A percentile compares a stretch with the other conserved stretches of the same genome.
Conservation (phyloP, 2,113 vertebrate genomes). For the Vidua chalybeata region DNA sequence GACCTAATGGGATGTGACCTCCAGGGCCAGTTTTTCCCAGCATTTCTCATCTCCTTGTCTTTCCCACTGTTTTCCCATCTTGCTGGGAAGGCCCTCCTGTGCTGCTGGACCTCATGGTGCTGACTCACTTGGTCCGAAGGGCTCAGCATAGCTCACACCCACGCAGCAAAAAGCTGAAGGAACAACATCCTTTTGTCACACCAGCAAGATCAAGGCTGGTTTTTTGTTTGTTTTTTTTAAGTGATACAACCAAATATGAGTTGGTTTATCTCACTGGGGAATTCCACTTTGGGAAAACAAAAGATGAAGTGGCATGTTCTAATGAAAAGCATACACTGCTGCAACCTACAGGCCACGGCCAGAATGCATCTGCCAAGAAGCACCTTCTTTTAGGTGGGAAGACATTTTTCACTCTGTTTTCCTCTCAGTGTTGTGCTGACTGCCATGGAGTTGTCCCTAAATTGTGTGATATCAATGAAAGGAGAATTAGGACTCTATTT, state of each 20-base stretch:
- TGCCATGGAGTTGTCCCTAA: neutral
- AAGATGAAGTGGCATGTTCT: neutral
- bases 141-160: neutral
- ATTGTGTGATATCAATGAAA: neutral
- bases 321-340: constrained; percentile 51
- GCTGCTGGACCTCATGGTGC: neutral
- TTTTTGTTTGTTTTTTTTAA: neutral
- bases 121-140: neutral
- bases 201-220: neutral
- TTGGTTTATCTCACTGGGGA: neutral
- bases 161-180: neutral
- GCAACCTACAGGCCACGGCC: constrained; percentile 43
- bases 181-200: neutral
- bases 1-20: neutral
- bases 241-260: rapidly evolving
- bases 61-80: neutral
- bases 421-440: neutral
- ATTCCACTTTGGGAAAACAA: neutral
- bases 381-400: neutral
- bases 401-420: neutral
- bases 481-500: neutral
- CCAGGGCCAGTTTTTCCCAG: neutral
- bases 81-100: neutral
- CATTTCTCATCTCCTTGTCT: neutral
- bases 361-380: neutral